Conservation (phyloP, 2,888 invertebrate species). For the Chirona hameri region DNA sequence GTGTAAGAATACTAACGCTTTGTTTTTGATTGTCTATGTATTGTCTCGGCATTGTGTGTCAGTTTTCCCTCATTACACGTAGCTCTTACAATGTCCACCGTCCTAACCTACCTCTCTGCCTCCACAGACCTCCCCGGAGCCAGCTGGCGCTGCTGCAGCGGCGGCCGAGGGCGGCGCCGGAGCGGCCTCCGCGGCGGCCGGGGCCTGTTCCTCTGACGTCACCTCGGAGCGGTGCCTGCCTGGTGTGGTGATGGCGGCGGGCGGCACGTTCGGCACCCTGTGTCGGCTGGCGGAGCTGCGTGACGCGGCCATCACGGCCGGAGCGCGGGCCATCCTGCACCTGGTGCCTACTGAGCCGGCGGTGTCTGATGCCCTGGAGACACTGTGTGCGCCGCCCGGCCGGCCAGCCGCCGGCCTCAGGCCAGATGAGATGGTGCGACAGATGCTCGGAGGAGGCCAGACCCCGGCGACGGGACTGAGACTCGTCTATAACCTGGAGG, state of each 20-base stretch:
- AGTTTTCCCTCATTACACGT: too few relatives aligned
- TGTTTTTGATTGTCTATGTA: too few relatives aligned
- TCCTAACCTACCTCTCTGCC: not conserved
- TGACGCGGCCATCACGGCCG: constrained; percentile 45
- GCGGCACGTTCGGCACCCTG: constrained; percentile 51
- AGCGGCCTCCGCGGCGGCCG: constrained; percentile 1
- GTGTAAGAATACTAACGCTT: too few relatives aligned
- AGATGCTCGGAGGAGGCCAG: not conserved
- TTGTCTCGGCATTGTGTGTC: too few relatives aligned
- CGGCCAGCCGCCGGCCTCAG: not conserved
- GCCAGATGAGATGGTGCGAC: constrained; percentile 51
- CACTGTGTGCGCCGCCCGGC: constrained; percentile 41
- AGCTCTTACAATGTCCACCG: not conserved
- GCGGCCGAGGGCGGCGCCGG: constrained; percentile 29
- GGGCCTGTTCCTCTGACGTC: not conserved
- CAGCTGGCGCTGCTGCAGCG: constrained; percentile 24
- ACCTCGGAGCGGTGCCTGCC: constrained; percentile 47
- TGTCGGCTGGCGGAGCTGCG: constrained; percentile 50
- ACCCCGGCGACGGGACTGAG: constrained; percentile 42
- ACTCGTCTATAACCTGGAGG: constrained; percentile 54
- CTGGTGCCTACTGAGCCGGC: constrained; percentile 52
- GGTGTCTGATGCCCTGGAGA: constrained; percentile 49
- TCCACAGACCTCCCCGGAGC: constrained; percentile 26
- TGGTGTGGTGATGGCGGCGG: constrained; percentile 52
- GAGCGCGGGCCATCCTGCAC: constrained; percentile 49